Evolutionary conservation across 2,888 invertebrate genomes (phyloP), one percentile per base, ranked within the genome.

Genomic region (Noctua janthe): DNA sequence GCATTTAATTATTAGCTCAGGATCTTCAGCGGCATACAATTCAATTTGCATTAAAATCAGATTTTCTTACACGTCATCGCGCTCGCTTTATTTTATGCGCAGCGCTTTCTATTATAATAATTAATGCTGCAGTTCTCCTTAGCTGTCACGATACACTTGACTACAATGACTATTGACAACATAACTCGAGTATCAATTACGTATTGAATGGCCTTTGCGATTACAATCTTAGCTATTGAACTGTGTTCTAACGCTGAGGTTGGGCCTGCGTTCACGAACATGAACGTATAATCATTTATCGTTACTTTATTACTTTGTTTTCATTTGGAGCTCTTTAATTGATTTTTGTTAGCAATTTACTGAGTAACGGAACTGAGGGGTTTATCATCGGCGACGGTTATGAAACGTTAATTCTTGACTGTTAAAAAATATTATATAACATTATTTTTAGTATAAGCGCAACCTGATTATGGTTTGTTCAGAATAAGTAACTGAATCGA

Each of bases 191-290:
- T 91, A 91, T 91, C 92, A 91, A 92, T 90, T 90, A 90, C 89
- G 88, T 88, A 90, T 89, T 93, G 90, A 92, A 92, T 91, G 88
- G 90, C 88, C 88, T 89, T 85, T 89, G 80, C 88, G 92, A 93
- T 92, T 90, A 88, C 89, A 76, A 92, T 92, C 92, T 85, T 79
- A 90, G 91, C 89, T 89, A 91, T 92, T 90, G 90, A 91, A 88
- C 86, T 86, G 87, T 87, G 90, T 86, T 90, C 89, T 89, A 90
- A 89, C 87, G 82, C 83, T 83, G 76, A 69, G 82, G 83, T 82
- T 88, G 84, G 80, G 85, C 81, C 62, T 54, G 82, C 80, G 82
- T 80, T 81, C 78, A 80, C 74, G 78, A 85, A 85, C 87, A 80
- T 84, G 62, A 85, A 83, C 78, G 81, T 83, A 66, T 76, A 86